Percentiles rank a stretch among this genome's conserved stretches.
These are phyloP conservation scores for Galerucella pusilla DNA, from an alignment of 2,888 invertebrate genomes.

Conservation along the genomic window DNA sequence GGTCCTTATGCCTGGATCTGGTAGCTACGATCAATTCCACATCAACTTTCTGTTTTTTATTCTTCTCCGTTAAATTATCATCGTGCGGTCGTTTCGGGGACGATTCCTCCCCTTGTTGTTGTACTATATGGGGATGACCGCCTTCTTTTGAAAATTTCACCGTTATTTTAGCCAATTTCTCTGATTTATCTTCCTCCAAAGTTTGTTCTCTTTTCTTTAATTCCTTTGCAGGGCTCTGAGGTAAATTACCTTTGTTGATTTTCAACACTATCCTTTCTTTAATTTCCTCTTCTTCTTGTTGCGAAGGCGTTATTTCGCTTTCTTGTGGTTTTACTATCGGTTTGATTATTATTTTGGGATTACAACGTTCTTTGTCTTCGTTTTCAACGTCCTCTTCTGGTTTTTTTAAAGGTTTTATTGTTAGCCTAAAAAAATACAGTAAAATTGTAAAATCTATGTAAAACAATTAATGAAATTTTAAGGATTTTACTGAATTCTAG, in stretches of 20 bases:
- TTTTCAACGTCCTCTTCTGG: conserved; percentile 62
- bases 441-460: too few relatives aligned
- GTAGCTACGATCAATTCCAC: conserved; percentile 37
- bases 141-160: conserved; percentile 67
- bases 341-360: conserved; percentile 70
- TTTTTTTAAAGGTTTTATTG: conserved; percentile 68
- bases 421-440: conserved; percentile 54
- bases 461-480: too few relatives aligned
- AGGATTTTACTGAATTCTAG: too few relatives aligned
- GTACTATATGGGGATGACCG: conserved; percentile 62
- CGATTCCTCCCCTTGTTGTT: conserved; percentile 47
- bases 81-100: conserved; percentile 46
- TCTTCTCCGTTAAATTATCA: conserved; percentile 45
- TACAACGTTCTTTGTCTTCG: conserved; percentile 47
- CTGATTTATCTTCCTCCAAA: conserved; percentile 54
- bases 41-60: conserved; percentile 47
- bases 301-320: conserved; percentile 56
- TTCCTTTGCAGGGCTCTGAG: conserved; percentile 49
- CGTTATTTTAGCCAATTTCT: conserved; percentile 68
- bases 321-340: conserved; percentile 67
- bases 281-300: conserved; percentile 58
- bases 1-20: conserved; percentile 38
- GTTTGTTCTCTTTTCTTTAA: conserved; percentile 54
- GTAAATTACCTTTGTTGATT: conserved; percentile 70
- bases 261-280: conserved; percentile 71